Percentiles rank a stretch among this genome's conserved stretches.
Evolutionary conservation across 2,113 vertebrate genomes (phyloP).

Genomic region (Cnemophilus loriae): DNA sequence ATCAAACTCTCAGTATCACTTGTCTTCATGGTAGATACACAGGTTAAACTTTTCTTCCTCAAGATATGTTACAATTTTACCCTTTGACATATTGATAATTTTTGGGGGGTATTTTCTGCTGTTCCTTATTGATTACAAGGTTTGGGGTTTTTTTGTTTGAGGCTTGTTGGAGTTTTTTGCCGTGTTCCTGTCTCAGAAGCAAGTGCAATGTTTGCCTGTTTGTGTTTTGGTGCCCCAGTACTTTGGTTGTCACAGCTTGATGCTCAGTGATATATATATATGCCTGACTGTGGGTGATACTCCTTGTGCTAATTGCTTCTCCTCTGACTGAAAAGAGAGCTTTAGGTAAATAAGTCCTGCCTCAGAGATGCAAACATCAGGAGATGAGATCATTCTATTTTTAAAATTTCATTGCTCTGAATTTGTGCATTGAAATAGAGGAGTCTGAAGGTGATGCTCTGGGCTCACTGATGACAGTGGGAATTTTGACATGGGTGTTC

Average conservation of each 20-base stretch:
- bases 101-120: neutral
- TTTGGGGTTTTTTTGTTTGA: neutral
- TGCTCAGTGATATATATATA: neutral
- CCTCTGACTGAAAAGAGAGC: neutral
- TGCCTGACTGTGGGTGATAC: neutral
- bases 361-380: neutral
- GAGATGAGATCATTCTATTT: neutral
- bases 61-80: neutral
- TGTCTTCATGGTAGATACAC: neutral
- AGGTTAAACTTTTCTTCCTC: neutral
- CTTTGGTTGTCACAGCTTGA: neutral
- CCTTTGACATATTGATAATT: neutral
- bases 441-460: neutral
- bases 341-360: neutral
- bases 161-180: neutral
- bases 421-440: neutral
- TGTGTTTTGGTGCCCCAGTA: neutral
- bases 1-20: neutral
- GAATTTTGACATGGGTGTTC: neutral
- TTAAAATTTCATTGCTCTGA: neutral
- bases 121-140: neutral
- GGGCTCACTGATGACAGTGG: neutral
- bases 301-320: neutral
- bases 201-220: neutral
- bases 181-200: neutral